Conservation (phyloP, 1,140 invertebrate species). For the Anoplolepis gracilipes region DNA sequence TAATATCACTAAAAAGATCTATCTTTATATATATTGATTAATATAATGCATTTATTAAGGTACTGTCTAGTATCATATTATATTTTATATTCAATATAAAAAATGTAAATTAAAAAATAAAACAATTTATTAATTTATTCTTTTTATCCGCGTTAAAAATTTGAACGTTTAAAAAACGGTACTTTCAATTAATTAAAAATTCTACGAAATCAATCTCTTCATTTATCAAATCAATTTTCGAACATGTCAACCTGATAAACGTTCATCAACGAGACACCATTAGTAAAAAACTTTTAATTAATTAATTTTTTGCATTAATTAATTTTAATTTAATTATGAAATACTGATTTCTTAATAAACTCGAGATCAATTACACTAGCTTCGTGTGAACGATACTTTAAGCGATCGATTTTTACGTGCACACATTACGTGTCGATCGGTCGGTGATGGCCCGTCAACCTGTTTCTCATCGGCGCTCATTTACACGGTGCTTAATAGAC, state of each 20-base stretch:
- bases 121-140: neutral
- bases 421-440: constrained; percentile 46
- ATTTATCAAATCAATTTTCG: neutral
- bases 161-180: neutral
- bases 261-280: neutral
- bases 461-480: constrained; percentile 73
- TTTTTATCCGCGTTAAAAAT: neutral
- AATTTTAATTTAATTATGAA: neutral
- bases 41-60: neutral
- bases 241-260: neutral
- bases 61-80: neutral
- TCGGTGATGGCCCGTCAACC: constrained; percentile 53
- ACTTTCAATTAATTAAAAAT: constrained; percentile 1
- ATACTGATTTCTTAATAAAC: neutral
- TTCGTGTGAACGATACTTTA: neutral
- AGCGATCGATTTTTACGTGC: constrained; percentile 61
- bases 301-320: constrained; percentile 3
- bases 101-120: neutral
- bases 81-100: neutral
- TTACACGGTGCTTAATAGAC: constrained; percentile 82
- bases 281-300: neutral
- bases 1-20: neutral
- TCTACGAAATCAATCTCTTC: neutral
- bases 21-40: constrained; percentile 9
- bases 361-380: too few relatives aligned